These are phyloP conservation scores for Vollenhovia emeryi DNA, from an alignment of 1,140 invertebrate species.

Conservation along the genomic window DNA sequence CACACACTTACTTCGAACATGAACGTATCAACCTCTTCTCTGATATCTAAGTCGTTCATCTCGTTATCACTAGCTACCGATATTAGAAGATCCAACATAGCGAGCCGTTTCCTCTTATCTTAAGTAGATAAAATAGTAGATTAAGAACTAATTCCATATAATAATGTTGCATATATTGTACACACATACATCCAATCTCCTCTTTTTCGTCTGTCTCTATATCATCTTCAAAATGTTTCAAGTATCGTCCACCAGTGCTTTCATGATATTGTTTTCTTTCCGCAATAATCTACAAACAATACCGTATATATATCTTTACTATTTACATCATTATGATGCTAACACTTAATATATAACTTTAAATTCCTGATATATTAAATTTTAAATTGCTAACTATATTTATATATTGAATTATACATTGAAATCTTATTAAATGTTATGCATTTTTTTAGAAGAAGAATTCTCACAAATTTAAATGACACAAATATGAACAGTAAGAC, in stretches of 20 bases:
- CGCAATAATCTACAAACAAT: conserved; percentile 70
- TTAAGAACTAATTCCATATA: not conserved
- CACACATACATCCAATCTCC: conserved; percentile 21
- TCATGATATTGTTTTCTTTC: conserved; percentile 77
- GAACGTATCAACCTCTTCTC: conserved; percentile 92
- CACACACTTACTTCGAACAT: conserved; percentile 88
- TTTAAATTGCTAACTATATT: too few species aligned
- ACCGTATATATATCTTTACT: not conserved
- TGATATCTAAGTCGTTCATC: conserved; percentile 88
- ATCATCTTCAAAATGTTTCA: conserved; percentile 44
- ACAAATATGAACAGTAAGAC: too few species aligned
- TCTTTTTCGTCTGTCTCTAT: not conserved
- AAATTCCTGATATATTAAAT: not conserved
- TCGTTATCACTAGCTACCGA: conserved; percentile 82
- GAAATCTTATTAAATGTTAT: not conserved
- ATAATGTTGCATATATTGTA: not conserved
- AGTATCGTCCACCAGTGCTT: conserved; percentile 51
- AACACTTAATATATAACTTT: too few species aligned
- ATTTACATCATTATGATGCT: not conserved
- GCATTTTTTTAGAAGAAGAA: not conserved
- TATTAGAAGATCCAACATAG: conserved; percentile 93
- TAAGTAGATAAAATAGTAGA: conserved; percentile 17
- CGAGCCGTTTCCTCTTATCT: conserved; percentile 87
- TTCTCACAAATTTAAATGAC: too few species aligned
- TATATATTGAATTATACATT: not conserved